Evolutionary conservation across 2,113 vertebrate genomes (phyloP), one percentile per base, ranked within the genome.

Genomic region (Rousettus leschenaultii): DNA sequence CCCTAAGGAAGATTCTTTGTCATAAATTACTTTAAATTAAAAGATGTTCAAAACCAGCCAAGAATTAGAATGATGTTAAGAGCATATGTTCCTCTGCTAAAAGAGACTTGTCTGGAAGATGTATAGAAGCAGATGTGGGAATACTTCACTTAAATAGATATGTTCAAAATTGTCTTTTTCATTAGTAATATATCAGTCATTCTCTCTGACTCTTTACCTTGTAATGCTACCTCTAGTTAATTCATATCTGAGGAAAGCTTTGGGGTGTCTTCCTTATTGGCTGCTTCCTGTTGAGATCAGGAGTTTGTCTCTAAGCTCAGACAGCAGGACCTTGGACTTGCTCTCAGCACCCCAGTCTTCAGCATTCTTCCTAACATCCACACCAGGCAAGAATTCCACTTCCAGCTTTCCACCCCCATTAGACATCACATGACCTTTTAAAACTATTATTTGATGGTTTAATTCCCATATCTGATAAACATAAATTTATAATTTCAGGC

Each of bases 141-240:
- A 74, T 84, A 88, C 43, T 85, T 85, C 11, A n/a, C 59, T 66
- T 87, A 83, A 92, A 79, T 18, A 55, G 80, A 28, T 68, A 35
- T 43, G 38, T 82, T 78, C 68, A 65, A 84, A 94, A 63, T 70
- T 83, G 66, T 57, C 91, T 91, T 89, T 92, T 74, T 84, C 61
- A 83, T 35, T 83, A 86, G 78, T 59, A 43, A 82, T n/a, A 6
- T 13, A 77, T 92, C 33, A 30, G 70, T 93, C 84, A 85, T 87
- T 40, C 74, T 77, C 48, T 86, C 40, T 55, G 45, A n/a, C 45
- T 40, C 71, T 95, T 80, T 86, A 86, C 45, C 77, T 94, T 48
- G 9, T 71, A 43, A 70, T 18, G 33, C 78, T 43, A 79, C n/a
- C 79, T 43, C 38, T 48, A 43, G 53, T 33, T 53, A 26, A 26